Evolutionary conservation across 2,797 vertebrate genomes (phyloP).

Genomic region (Tragelaphus oryx): DNA sequence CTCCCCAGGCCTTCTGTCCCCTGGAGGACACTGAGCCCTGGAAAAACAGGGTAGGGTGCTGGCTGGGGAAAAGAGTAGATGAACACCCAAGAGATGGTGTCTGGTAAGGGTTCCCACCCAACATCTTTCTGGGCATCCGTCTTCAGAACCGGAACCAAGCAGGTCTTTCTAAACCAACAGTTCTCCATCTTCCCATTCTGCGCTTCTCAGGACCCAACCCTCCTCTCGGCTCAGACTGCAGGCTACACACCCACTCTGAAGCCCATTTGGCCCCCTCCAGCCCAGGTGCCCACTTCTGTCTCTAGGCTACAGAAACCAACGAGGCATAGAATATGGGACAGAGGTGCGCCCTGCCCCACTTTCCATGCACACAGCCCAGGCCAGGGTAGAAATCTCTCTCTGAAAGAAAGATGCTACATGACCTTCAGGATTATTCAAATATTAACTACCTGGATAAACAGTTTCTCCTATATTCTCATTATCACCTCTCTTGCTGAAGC

Average conservation of each 20-base stretch:
- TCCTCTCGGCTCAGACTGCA: background rate
- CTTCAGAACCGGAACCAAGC: background rate
- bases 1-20: background rate
- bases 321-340: background rate
- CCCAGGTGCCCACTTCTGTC: background rate
- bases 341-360: background rate
- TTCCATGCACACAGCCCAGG: background rate
- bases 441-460: conserved; percentile 54
- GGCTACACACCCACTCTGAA: background rate
- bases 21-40: background rate
- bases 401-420: background rate
- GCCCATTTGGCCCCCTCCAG: background rate
- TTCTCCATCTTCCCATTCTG: background rate
- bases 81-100: background rate
- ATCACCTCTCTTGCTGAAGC: conserved; percentile 41
- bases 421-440: conserved; percentile 53
- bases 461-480: conserved; percentile 51
- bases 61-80: too few species aligned
- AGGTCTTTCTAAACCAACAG: background rate
- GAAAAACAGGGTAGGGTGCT: background rate
- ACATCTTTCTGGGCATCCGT: background rate
- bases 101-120: background rate
- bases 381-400: background rate
- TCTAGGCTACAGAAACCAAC: background rate
- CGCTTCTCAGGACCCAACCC: background rate